A percentile compares a stretch with the other conserved stretches of the same genome.
phyloP scores from a whole-genome alignment of 2,113 vertebrate genomes.

The Oreochromis spilurus region DNA sequence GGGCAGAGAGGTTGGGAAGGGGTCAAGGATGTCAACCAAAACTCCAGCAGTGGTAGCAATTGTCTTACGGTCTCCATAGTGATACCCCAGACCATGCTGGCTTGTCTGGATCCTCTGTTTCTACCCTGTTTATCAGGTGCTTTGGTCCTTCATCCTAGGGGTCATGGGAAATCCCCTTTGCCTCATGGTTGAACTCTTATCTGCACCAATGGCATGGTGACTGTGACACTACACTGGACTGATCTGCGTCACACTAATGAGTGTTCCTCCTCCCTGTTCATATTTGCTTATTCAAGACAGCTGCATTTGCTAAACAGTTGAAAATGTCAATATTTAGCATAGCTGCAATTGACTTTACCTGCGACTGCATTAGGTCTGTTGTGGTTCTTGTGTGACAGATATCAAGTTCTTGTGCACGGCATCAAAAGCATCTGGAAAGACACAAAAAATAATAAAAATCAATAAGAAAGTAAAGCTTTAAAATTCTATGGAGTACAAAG shows the following conservation, averaged over 20 bases:
- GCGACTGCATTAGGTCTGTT: conserved; percentile 74
- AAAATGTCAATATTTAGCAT: not conserved
- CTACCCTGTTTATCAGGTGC: conserved; percentile 29
- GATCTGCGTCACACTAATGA: not conserved
- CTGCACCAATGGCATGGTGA: not conserved
- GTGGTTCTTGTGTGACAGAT: conserved; percentile 12
- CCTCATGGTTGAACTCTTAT: not conserved
- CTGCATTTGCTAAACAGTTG: not conserved
- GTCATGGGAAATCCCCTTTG: conserved; percentile 64
- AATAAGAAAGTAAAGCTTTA: not conserved
- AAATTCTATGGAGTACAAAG: not conserved
- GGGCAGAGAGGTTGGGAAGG: conserved; percentile 30
- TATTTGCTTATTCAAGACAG: not conserved
- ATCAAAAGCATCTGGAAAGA: conserved; percentile 36
- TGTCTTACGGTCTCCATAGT: conserved; percentile 43
- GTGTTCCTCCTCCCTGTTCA: not conserved
- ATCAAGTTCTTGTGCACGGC: not conserved
- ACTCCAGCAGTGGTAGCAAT: conserved; percentile 23
- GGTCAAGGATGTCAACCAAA: conserved; percentile 34
- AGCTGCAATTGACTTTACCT: conserved; percentile 55
- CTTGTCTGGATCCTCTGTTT: not conserved
- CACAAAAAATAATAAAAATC: not conserved
- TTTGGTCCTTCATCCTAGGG: conserved; percentile 14
- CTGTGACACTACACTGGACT: not conserved
- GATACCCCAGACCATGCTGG: conserved; percentile 14